Base-by-base conservation (phyloP, 2,888 invertebrate genomes). In the Sesia bembeciformis region DNA sequence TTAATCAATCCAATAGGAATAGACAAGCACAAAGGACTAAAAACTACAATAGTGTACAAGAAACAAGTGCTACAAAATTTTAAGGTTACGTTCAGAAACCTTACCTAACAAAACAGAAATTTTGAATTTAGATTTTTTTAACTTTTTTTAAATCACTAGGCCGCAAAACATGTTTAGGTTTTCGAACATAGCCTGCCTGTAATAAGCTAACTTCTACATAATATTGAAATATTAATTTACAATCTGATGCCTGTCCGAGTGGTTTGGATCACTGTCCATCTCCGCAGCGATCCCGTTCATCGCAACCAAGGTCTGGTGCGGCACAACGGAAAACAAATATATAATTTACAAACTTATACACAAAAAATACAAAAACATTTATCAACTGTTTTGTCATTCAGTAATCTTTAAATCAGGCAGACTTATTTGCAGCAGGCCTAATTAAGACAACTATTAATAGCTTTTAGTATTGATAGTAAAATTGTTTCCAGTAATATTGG, bases 11-110 rank as follows among this genome's bases (percentile, higher is more conserved):
- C 23, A 23, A 23, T 23, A 23, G 23, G 23, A 23, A 23, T 23
- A 23, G 23, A 23, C 23, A 23, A 23, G 2, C 23, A 23, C 58
- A 60, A 51, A 49, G 58, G 58, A 58, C 58, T 60, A 62, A 64
- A 59, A 65, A 60, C 60, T 62, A 57, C 23, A 23, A 23, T 23
- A 55, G 50, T 57, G 67, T 58, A 67, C 56, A 56, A 40, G 57
- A 54, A 39, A 49, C 23, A 6, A 59, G 54, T 58, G 58, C 58
- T 57, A 54, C 43, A 62, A 58, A 54, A 58, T 56, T 54, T 55
- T 62, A 79, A 85, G 87, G 87, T 80, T 88, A 88, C 85, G 87
- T 88, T 88, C 88, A 88, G 85, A 88, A 88, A 88, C 86, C 87
- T 69, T 65, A 67, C 72, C 79, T 78, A 77, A 60, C 65, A 60